Base-by-base conservation (phyloP, 64 coral and sea anemone species). In the Anthopleura sola region DNA sequence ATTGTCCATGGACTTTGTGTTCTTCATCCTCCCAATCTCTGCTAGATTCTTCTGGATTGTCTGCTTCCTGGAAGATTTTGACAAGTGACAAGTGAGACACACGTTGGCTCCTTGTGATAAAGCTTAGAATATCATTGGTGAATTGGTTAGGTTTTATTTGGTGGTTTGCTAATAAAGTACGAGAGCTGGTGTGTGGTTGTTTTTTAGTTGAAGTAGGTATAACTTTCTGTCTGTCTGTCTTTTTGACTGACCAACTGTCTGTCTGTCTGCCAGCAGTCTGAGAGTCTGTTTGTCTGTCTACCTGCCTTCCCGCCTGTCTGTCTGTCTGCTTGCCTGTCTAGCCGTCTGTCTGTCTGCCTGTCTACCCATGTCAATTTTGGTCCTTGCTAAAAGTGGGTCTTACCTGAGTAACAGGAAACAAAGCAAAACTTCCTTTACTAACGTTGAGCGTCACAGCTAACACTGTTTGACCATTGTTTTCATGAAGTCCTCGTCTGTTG, bases 381-480 rank as follows among this genome's bases (percentile, higher is more conserved):
- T 26, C 23, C 23, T 66, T 3, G 7, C 60, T 66, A 23, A 6
- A 29, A 26, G 9, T 26, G 62, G n/a, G 16, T 71, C 75, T 47
- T 89, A 98, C 95, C 95, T 88, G 47, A 37, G 68, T 92, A 15
- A 49, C 55, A 33, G 97, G 97, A 38, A 99, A 99, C 24, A 99
- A 18, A 16, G 93, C 90, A 29, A 92, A 68, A 78, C 93, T 90
- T 2, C 68, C 90, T 51, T 90, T 99, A 28, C 56, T 71, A 15
- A 87, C 80, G 47, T 55, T 99, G 20, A 99, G 90, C 8, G 93
- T 78, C 1, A 99, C 47, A 16, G 97, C 88, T 29, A 99, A 82
- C 33, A 92, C 34, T 38, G 90, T 97, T 36, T 95, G 93, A 23
- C 87, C 84, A 37, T 89, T 91, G 36, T 75, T 82, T 20, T 75